Evolutionary conservation across 1,140 invertebrate species (phyloP), one percentile per base, ranked within the genome.

Genomic region (Pantala flavescens): DNA sequence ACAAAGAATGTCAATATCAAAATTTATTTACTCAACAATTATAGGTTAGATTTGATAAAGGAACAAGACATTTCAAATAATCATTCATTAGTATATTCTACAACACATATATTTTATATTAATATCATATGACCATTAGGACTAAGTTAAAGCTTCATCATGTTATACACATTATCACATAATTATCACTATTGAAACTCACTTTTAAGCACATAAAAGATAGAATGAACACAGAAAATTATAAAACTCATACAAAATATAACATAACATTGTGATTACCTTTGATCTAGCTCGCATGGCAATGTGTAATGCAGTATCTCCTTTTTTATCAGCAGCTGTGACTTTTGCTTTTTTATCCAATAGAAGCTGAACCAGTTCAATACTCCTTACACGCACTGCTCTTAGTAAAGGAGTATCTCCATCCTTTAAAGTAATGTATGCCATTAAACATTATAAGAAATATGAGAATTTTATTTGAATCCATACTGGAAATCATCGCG

Each of bases 291-390:
- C 96, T 76, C 98, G 85, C 90, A 99, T 95, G 0, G 97, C 95
- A 76, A 99, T 95, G 82, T 99, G 98, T 23, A 99, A 84, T n/a
- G 92, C 93, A 71, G 96, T 98, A 82, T 99, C 97, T 0, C 97
- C 97, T 80, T 94, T 91, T 82, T 95, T 97, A 83, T 99, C 97
- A 24, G 90, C 89, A n/a, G 93, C 93, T 70, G 90, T 90, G 23
- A 99, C 94, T 84, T 96, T 97, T 5, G 96, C 95, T 80, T 96
- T 95, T 77, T 95, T 92, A 79, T 98, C 95, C 28, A 99, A 82
- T 74, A 99, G 83, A 76, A 98, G 80, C 81, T 97, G 91, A 19
- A 97, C 95, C 80, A 97, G 92, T 81, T 97, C 95, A 23, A 92
- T 88, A 85, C 97, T 96, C 23, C 96, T 87, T 77, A 90, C 95